Percentiles rank a stretch among this genome's conserved stretches.
Conservation (phyloP, 2,113 vertebrate species). For the Phoenicopterus ruber region DNA sequence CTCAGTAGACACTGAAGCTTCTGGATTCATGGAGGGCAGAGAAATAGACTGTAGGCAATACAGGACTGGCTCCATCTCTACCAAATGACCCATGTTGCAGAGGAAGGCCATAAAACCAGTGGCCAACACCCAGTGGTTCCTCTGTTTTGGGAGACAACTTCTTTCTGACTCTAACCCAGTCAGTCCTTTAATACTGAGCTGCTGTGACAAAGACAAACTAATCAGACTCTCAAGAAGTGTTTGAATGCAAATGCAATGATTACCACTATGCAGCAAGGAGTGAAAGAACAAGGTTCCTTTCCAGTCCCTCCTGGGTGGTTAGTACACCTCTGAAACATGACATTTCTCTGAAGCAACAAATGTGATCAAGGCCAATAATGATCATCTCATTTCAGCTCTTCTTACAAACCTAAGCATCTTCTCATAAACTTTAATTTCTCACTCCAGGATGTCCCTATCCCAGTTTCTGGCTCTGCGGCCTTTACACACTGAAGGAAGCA, state of each 20-base stretch:
- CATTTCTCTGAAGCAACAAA: background rate
- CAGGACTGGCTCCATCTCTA: background rate
- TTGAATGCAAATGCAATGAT: background rate
- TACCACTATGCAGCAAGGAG: background rate
- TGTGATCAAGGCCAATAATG: background rate
- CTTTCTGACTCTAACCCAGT: background rate
- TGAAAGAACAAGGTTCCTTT: background rate
- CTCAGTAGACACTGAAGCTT: background rate
- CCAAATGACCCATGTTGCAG: background rate
- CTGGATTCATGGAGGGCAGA: background rate
- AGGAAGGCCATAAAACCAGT: background rate
- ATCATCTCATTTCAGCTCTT: background rate
- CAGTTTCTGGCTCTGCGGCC: background rate
- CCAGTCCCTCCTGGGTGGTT: background rate
- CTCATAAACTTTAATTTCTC: background rate
- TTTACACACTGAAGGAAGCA: background rate
- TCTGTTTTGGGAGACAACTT: background rate
- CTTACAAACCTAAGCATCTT: background rate
- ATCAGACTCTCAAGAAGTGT: background rate
- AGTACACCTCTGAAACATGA: background rate
- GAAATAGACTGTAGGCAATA: background rate
- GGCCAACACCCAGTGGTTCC: background rate
- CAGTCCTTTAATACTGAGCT: background rate
- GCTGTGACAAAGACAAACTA: background rate
- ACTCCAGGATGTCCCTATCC: background rate